Evolutionary conservation across 2,888 invertebrate genomes (phyloP), one percentile per base, ranked within the genome.

Genomic region (Stratiomys singularior): DNA sequence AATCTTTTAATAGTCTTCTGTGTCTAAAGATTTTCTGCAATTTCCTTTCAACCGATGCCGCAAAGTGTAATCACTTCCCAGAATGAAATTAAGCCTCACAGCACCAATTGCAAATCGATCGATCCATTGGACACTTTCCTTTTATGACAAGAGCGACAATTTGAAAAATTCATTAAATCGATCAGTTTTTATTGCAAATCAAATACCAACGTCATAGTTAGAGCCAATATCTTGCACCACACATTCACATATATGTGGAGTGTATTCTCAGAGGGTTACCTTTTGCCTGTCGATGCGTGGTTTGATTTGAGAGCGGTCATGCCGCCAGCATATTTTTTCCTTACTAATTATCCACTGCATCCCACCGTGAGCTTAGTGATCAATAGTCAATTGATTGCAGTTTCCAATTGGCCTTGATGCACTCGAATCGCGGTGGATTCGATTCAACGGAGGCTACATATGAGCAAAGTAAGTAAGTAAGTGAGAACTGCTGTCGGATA

Each of bases 131-230:
- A 60, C 64, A 63, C 77, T 77, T 77, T 77, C 74, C 60, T 76
- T 77, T 66, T 64, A 64, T 69, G 76, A 72, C 47, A 30, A 76
- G 25, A 27, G 63, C 56, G 63, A 76, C 74, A 64, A 79, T 79
- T 58, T 56, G 27, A 79, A 63, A 74, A 67, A 79, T 79, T 79
- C 79, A 72, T 77, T 46, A 79, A 76, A 64, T 60, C 76, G 79
- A 77, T 77, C 77, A 64, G 21, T 79, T 79, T 77, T 79, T 79
- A 71, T 69, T 60, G 46, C 47, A 47, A 63, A 58, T 58, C 58
- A 30, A 25, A 74, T 74, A 58, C 74, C 74, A 30, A 15, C 37
- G 27, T 47, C 71, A 47, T 71, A 47, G 47, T 47, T 27, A 15
- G 63, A 21, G 64, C 52, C 27, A 28, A 28, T 28, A 60, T 11